Evolutionary conservation across 1,140 invertebrate genomes (phyloP).

Genomic region (Zophobas morio): DNA sequence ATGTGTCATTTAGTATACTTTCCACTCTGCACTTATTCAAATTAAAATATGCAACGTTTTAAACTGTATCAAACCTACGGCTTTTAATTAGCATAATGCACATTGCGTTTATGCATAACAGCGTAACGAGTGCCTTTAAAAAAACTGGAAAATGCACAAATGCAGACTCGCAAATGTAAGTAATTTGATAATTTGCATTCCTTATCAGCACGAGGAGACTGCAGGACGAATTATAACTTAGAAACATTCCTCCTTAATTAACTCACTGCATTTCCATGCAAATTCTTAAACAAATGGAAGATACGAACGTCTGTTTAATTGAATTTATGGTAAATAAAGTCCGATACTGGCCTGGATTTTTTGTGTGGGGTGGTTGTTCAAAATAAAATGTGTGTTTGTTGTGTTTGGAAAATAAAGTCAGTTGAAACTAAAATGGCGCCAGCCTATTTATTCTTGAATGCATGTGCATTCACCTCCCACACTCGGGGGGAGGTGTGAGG

Average conservation of each 20-base stretch:
- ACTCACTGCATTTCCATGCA: slow-evolving; percentile 40
- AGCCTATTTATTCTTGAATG: slow-evolving; percentile 16
- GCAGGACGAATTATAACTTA: slow-evolving; percentile 37
- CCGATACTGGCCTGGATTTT: slow-evolving; percentile 37
- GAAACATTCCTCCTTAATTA: slow-evolving; percentile 41
- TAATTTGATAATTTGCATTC: slow-evolving; percentile 36
- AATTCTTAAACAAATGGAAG: slow-evolving; percentile 37
- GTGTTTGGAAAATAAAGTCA: too few relatives aligned
- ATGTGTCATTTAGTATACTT: too few relatives aligned
- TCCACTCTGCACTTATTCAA: too few relatives aligned
- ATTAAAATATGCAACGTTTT: too few relatives aligned
- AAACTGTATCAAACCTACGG: background rate
- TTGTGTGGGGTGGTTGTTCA: background rate
- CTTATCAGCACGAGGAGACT: slow-evolving; percentile 2
- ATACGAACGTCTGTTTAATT: slow-evolving; percentile 41
- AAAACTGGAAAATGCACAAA: slow-evolving; percentile 10
- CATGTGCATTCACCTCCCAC: slow-evolving; percentile 33
- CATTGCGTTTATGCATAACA: background rate
- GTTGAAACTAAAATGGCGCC: slow-evolving; percentile 13
- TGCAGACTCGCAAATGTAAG: slow-evolving; percentile 20
- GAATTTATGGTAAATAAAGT: slow-evolving; percentile 37
- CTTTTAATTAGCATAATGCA: slow-evolving; percentile 10
- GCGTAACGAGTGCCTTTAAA: background rate
- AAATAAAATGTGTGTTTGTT: background rate
- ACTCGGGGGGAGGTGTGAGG: background rate